Evolutionary conservation across 2,888 invertebrate genomes (phyloP), one percentile per base, ranked within the genome.

Genomic region (Andricus quercusramuli): DNA sequence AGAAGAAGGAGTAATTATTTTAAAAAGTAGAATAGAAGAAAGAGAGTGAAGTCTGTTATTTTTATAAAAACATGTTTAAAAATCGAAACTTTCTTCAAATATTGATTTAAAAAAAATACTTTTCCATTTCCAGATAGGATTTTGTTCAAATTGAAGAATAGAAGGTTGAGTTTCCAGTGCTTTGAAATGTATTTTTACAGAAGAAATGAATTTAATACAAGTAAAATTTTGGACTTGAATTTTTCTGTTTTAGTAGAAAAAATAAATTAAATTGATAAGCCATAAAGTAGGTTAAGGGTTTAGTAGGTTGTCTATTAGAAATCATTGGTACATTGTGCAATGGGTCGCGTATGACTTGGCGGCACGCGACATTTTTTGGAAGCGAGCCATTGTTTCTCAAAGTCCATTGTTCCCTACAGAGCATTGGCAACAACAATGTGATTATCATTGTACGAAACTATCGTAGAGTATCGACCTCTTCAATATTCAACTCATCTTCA

Each of bases 301-400:
- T 84, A 88, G 84, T 87, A 83, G 88, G 88, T 87, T 87, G 87
- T 84, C 87, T 87, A 88, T 88, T 86, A 87, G 84, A 83, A 86
- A 83, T 86, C 84, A 79, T 77, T 78, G 81, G 79, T 66, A 41
- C 67, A 68, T 83, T 83, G 80, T 80, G 80, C 79, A 82, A 82
- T 68, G 70, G 76, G 65, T 81, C 70, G 78, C 67, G 64, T 78
- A 79, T 66, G 78, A 78, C 80, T 25, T 77, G 66, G 47, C 22
- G 44, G 68, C 79, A 81, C 74, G 79, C 67, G 59, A 80, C 76
- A 65, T 78, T 81, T 79, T 62, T 83, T 83, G 83, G 83, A 83
- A 59, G 70, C n/a, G 20, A 51, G 84, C 82, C 84, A 84, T 78
- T 11, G 11, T 29, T 78, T 80, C 74, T 37, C 74, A 56, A 66